These are phyloP conservation scores for Tenrec ecaudatus DNA, from an alignment of 2,113 vertebrate species.

Conservation along the genomic window DNA sequence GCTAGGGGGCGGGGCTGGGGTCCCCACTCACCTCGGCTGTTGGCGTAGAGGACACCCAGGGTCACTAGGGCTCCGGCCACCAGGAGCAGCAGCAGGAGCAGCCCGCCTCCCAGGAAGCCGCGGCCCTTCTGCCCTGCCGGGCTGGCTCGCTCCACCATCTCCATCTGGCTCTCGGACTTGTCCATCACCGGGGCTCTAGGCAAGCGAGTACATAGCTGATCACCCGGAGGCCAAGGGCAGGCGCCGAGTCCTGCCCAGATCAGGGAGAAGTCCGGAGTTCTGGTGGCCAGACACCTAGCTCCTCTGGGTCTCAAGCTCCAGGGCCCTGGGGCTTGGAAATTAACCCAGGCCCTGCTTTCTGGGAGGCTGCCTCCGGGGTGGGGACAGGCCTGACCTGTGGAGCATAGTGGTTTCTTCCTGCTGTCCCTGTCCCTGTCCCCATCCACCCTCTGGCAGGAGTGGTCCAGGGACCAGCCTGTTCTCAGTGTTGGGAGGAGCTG, in stretches of 20 bases:
- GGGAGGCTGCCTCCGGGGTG: accelerated
- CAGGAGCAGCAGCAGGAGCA: slow-evolving; percentile 92
- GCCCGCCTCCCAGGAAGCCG: slow-evolving; percentile 88
- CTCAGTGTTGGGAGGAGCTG: background rate
- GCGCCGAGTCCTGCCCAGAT: background rate
- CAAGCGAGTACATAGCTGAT: slow-evolving; percentile 42
- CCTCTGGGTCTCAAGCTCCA: background rate
- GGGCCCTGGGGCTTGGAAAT: background rate
- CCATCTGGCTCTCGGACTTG: slow-evolving; percentile 95
- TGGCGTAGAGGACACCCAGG: slow-evolving; percentile 92
- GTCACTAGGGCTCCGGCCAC: slow-evolving; percentile 91
- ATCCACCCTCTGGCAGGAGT: background rate
- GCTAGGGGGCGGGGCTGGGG: background rate
- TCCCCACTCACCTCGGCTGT: slow-evolving; percentile 85
- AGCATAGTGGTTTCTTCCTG: background rate
- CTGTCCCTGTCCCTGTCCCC: background rate
- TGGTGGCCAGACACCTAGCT: background rate
- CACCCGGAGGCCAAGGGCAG: background rate
- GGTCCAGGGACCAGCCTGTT: background rate
- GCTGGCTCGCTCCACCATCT: slow-evolving; percentile 93
- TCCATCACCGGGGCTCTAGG: slow-evolving; percentile 91
- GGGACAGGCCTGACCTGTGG: background rate
- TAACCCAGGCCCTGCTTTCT: background rate
- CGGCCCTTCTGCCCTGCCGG: slow-evolving; percentile 88
- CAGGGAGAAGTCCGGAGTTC: background rate